Evolutionary conservation across 53 echinoderm and acorn worm genomes (phyloP), one percentile per base, ranked within the genome.

Genomic region (Apostichopus leukothele): DNA sequence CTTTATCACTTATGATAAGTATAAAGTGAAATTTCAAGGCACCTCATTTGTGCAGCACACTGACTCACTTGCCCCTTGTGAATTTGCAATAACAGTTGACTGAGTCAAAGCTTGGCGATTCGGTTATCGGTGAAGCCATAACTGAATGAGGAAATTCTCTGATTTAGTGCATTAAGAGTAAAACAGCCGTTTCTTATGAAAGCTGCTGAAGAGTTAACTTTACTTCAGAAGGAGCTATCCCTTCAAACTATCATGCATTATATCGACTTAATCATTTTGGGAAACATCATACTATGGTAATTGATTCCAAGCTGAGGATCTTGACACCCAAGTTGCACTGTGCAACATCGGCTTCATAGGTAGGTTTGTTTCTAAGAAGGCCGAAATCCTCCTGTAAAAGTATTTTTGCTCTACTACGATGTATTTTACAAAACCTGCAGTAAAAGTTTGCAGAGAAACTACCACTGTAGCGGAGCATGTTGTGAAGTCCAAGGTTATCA

Each of bases 41-140:
- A 93, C 60, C 75, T 87, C 91, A 91, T 93, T 71, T 93, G 93
- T 54, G 91, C 63, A 89, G 93, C 93, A 75, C 59, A 86, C 73
- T 91, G 90, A 18, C 91, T 89, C 91, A 89, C 93, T 93, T 73
- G 86, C n/a, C 5, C 86, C 89, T 75, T 86, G 88, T 39, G 89
- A 91, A 75, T 90, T 92, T 51, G 23, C 71, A 54, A 92, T 61
- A 14, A 83, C 75, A 54, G 76, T 39, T 60, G 73, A 53, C 84
- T 76, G 89, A 51, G 90, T 67, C 74, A 67, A 52, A 60, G 86
- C 52, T 76, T 89, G 91, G 9, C 89, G 85, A 75, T 63, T 89
- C 71, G 84, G 83, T 16, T 91, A 76, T 91, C 86, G 5, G 22
- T 60, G 52, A 66, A 89, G 6, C 94, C 94, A 76, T 78, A 94